A percentile compares a stretch with the other conserved stretches of the same genome.
Conservation (phyloP, 2,113 vertebrate species). For the Nestor notabilis region DNA sequence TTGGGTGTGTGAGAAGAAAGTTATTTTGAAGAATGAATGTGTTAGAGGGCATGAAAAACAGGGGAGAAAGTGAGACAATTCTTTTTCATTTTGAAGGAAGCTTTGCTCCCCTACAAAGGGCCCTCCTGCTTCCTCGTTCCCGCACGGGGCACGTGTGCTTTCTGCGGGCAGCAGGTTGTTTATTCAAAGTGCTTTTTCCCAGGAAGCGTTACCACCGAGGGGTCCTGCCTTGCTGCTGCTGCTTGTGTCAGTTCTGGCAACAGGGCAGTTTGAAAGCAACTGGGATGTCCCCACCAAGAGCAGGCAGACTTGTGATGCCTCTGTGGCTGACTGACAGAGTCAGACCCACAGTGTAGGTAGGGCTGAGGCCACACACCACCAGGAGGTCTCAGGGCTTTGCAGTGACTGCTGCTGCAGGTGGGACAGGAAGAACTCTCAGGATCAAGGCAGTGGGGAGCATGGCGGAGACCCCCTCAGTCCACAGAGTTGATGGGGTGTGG, state of each 20-base stretch:
- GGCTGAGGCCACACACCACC: background rate
- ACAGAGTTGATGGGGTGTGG: background rate
- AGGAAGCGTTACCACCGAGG: background rate
- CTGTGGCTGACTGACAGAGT: background rate
- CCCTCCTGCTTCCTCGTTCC: conserved; percentile 31
- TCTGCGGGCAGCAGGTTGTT: background rate
- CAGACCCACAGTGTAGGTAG: fast-evolving
- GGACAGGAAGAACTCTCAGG: background rate
- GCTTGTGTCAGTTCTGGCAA: fast-evolving
- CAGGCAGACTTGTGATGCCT: background rate
- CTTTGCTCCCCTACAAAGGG: background rate
- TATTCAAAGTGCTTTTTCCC: background rate
- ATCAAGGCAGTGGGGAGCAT: background rate
- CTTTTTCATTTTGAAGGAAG: background rate
- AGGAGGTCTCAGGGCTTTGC: background rate
- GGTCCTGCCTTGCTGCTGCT: background rate
- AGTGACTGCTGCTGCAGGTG: background rate
- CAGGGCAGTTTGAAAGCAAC: background rate
- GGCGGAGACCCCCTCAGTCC: fast-evolving
- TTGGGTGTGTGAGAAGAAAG: conserved; percentile 30
- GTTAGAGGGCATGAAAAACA: conserved; percentile 46
- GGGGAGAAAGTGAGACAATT: background rate
- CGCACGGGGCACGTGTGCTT: background rate
- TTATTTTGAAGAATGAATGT: conserved; percentile 49
- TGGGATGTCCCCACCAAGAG: background rate